Base-by-base conservation (phyloP, 1,140 invertebrate species). In the Sminthurinus signatus region DNA sequence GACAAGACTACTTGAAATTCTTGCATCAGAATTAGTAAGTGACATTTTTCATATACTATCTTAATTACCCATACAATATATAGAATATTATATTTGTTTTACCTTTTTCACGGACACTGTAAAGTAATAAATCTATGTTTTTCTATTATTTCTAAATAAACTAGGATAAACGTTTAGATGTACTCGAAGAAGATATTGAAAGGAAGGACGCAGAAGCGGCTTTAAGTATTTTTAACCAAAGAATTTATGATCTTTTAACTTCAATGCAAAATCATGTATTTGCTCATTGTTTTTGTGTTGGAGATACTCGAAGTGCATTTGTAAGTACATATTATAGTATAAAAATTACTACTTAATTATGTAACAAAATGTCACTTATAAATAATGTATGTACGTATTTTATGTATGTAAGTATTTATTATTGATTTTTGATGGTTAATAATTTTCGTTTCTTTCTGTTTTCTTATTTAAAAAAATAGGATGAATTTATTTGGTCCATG, bases 211-310 rank as follows among this genome's bases (percentile, higher is more conserved):
- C 17, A 5, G 44, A 60, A 14, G 17, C 17, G 50, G 48, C 55
- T 17, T 55, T 69, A 27, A 64, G 54, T 36, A n/a, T 48, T 5
- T 67, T 71, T 29, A 64, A 62, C 21, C 63, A 65, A 48, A 48
- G 62, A 50, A 73, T 84, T 0, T 76, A 81, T 65, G 76, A 78
- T 17, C 73, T 85, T 8, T 73, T 85, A 17, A 80, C 81, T 14
- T 81, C 80, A 3, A 71, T 85, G 21, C 83, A 85, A 70, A 83
- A 82, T 73, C 84, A 85, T 74, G 67, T 85, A 60, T 73, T 85
- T 60, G 81, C 83, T 0, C 79, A 80, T 67, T 72, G 72, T 68
- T 68, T 72, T 12, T 67, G 65, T 27, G 44, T 60, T 62, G 15
- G 23, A 19, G 46, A 54, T 8, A 17, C 44, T 23, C 27, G 44